A percentile compares a stretch with the other conserved stretches of the same genome.
Conservation (phyloP, 2,888 invertebrate species). For the Cheilosia urbana region DNA sequence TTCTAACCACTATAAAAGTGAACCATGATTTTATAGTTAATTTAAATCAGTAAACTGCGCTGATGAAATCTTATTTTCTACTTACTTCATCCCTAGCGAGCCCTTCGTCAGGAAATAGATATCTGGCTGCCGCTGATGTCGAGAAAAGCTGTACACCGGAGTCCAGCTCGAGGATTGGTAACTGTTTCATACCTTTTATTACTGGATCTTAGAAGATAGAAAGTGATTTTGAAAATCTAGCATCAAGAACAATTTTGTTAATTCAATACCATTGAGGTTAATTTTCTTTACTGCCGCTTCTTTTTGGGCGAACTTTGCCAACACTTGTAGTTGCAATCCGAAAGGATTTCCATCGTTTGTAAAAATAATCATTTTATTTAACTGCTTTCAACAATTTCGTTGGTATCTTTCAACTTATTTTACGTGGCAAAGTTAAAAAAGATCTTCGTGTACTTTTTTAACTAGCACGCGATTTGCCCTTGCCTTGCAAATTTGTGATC, state of each 20-base stretch:
- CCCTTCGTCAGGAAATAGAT: constrained; percentile 85
- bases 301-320: constrained; percentile 87
- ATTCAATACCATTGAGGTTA: constrained; percentile 86
- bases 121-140: constrained; percentile 88
- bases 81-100: constrained; percentile 83
- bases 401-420: constrained; percentile 25
- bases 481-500: constrained; percentile 19
- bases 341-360: constrained; percentile 92
- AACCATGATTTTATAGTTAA: neutral
- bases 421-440: constrained; percentile 58
- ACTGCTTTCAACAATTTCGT: constrained; percentile 6
- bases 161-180: constrained; percentile 88
- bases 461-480: constrained; percentile 44
- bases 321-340: constrained; percentile 89
- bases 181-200: constrained; percentile 85
- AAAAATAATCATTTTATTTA: constrained; percentile 86
- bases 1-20: constrained; percentile 86
- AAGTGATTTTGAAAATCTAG: neutral
- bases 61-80: constrained; percentile 52
- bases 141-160: constrained; percentile 88
- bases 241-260: constrained; percentile 2
- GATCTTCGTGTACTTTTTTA: constrained; percentile 13
- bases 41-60: constrained; percentile 32
- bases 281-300: constrained; percentile 86
- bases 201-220: constrained; percentile 82